These are phyloP conservation scores for Platypus cylindrus DNA, from an alignment of 2,888 invertebrate species.

Conservation along the genomic window DNA sequence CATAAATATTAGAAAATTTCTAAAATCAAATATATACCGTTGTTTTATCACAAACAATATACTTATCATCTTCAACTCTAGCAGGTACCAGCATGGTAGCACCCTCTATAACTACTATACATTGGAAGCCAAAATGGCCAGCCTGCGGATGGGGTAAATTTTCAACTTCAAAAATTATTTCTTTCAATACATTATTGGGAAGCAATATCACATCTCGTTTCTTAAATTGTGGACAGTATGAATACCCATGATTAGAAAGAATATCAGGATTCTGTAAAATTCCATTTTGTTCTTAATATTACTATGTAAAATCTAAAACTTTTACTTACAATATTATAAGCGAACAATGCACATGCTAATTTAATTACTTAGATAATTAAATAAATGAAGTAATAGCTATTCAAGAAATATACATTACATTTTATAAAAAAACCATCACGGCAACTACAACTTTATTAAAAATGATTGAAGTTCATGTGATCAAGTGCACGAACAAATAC, in stretches of 20 bases:
- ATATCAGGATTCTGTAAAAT: conserved; percentile 45
- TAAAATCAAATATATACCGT: conserved; percentile 45
- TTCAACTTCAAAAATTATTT: conserved; percentile 78
- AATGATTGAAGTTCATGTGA: no score
- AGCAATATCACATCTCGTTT: conserved; percentile 64
- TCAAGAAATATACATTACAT: no score
- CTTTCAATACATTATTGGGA: conserved; percentile 80
- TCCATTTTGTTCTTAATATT: no score
- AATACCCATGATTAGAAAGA: conserved; percentile 44
- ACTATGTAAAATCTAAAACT: no score
- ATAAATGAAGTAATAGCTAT: no score
- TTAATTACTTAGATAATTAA: no score
- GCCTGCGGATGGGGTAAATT: conserved; percentile 83
- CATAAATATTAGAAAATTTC: no score
- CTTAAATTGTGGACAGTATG: conserved; percentile 71
- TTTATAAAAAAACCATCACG: no score
- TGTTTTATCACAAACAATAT: conserved; percentile 83
- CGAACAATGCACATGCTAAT: no score
- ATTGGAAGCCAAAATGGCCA: conserved; percentile 82
- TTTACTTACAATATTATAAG: no score
- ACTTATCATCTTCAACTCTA: conserved; percentile 65
- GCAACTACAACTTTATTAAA: no score
- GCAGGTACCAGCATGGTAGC: conserved; percentile 83
- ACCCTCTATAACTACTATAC: conserved; percentile 80
- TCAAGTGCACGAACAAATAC: no score